Percentiles rank a stretch among this genome's conserved stretches.
Conservation (phyloP, 2,888 invertebrate species). For the Ormyrus rosae region DNA sequence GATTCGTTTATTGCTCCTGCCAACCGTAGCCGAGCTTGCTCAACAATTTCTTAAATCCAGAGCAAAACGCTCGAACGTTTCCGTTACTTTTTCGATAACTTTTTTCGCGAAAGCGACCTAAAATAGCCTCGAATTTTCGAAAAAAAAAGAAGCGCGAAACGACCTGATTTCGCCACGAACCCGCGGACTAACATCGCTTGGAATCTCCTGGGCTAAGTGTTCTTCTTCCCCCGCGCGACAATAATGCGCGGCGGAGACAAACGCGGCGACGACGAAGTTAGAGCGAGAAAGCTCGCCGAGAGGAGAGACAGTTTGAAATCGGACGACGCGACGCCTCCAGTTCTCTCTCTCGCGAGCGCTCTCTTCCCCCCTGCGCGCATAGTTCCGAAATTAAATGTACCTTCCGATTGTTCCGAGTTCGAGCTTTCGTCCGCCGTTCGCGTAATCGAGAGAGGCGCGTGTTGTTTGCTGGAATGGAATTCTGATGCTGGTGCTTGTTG, state of each 20-base stretch:
- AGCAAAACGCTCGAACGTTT: too few species aligned
- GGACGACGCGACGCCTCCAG: constrained; percentile 15
- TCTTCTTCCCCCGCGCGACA: constrained; percentile 1
- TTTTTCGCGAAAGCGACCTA: too few species aligned
- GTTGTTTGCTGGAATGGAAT: too few species aligned
- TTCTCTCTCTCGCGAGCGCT: not conserved
- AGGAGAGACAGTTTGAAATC: constrained; percentile 30
- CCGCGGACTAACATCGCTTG: not conserved
- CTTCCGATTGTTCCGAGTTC: not conserved
- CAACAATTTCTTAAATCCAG: too few species aligned
- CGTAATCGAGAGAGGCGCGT: too few species aligned
- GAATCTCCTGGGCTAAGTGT: not conserved
- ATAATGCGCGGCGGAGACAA: constrained; percentile 4
- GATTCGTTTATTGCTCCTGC: too few species aligned
- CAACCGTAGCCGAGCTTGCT: too few species aligned
- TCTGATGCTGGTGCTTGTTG: too few species aligned
- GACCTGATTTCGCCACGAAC: not conserved
- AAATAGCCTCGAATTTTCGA: too few species aligned
- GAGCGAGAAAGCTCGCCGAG: not conserved
- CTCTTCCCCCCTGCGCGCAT: not conserved
- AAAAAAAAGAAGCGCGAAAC: not conserved
- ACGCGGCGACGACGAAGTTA: not conserved
- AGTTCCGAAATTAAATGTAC: constrained; percentile 6
- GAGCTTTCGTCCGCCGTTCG: too few species aligned
- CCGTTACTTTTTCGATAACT: too few species aligned